Evolutionary conservation across 2,113 vertebrate species (phyloP), one percentile per base, ranked within the genome.

Genomic region (Casuarius casuarius): DNA sequence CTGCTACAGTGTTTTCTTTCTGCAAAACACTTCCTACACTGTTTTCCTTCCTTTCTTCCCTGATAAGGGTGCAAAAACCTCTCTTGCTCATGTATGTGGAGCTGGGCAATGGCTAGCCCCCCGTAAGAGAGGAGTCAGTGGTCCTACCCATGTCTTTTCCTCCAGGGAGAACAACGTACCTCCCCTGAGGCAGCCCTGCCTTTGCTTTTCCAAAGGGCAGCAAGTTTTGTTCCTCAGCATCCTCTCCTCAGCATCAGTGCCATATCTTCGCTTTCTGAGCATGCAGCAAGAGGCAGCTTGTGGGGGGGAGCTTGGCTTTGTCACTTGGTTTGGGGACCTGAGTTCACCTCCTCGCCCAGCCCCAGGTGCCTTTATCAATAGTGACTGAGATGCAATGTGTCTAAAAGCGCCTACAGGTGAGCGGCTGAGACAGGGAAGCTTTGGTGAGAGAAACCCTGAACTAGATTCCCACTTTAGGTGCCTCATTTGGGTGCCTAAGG

Each of bases 171-270:
- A 28, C 54, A 58, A 18, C 17, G 7, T 28, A 40, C 22, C 21
- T 35, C 15, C 33, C 33, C 22, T 15, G 23, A 72, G n/a, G 48
- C 25, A 52, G 70, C 23, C 49, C 6, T 52, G 15, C 12, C 22
- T 79, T 40, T 1, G 1, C 18, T 33, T 49, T 73, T 77, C 35
- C 59, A 33, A 16, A 40, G 29, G 7, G 48, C 75, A 73, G 35
- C 49, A 61, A 22, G 19, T 15, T 46, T 15, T 71, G 33, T 2
- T 73, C 33, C 58, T 73, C 79, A 4, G 13, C 20, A 9, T 5
- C 33, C 10, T 8, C 56, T 48, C 49, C 46, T 21, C 1, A 0
- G 10, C 33, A 44, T 5, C 49, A 18, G 5, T 0, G 0, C 56
- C 31, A 2, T 28, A 42, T 31, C 71, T 29, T 58, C 29, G 28